Evolutionary conservation across 2,797 vertebrate genomes (phyloP), one percentile per base, ranked within the genome.

Genomic region (Halcyon leucocephala): DNA sequence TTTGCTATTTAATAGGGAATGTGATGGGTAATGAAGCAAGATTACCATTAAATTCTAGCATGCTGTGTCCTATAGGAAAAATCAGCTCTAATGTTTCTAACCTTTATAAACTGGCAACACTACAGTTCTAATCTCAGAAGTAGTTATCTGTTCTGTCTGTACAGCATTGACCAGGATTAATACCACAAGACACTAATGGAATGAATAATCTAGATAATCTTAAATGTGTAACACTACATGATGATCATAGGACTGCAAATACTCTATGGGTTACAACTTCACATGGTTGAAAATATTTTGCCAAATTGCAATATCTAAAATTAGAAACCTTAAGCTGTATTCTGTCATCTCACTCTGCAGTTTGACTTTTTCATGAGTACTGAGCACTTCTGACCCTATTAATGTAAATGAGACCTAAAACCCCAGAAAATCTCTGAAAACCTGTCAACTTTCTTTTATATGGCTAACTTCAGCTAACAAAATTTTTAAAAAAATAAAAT

Each of bases 21-120:
- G 25, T 79, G 79, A 94, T 95, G 61, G 70, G 48, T 93, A 97
- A 96, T 97, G 89, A 95, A 91, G 95, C 96, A 96, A 95, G 92
- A 86, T 91, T 95, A 72, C 86, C 69, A 89, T 95, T 97, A 97
- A 95, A 67, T 96, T 96, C 82, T 94, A 70, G 31, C 89, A 97
- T 92, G 84, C 64, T 92, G 67, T 95, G 94, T 97, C 90, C 89
- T 95, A 85, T 64, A 94, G 85, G 90, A 94, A 96, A 95, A 96
- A 96, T 95, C 77, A 96, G 7, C 61, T 93, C 60, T 95, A 94
- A 90, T 93, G 74, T 92, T 85, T 90, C 74, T 95, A 93, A 95
- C 90, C 83, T 97, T 77, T 88, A 86, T 95, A 89, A 82, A 83
- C 69, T 94, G 80, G n/a, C 66, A 95, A 20, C 73, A 64, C 48